Evolutionary conservation across 1,140 invertebrate species (phyloP), one percentile per base, ranked within the genome.

Genomic region (Polypedilum pembai): DNA sequence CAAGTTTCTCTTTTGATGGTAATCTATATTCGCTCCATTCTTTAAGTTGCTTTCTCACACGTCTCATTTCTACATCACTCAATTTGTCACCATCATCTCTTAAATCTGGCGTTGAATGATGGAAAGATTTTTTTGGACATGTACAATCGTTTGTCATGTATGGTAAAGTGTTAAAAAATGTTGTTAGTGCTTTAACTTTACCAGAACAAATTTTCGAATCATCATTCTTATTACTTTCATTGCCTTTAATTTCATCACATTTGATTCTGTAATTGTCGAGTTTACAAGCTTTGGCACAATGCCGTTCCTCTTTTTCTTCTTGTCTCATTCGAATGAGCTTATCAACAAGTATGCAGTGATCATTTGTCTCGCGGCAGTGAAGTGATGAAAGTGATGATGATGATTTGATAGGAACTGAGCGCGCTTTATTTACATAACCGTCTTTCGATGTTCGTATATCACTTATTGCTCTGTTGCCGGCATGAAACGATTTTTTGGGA

Each of bases 121-220:
- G 56, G 15, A 18, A 5, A 73, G 15, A 18, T 1, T 5, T 33
- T n/a, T 75, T 41, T n/a, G 18, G 3, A 20, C 65, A 69, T 20
- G 17, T 69, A 10, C 65, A 69, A 7, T 69, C 65, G 12, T n/a
- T 21, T 21, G 20, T 18, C 17, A 69, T 20, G 20, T n/a, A 75
- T 41, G 73, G 41, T 7, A 21, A 63, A 40, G 17, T n/a, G 75
- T 74, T 84, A 76, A 89, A 89, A 77, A 86, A 86, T 77, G 85
- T 85, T 1, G 87, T 85, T 69, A 89, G 78, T 12, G 86, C 86
- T 76, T 76, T 87, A 79, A 80, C 85, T 73, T 82, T 82, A 8
- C 81, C 81, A 8, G 78, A 75, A 7, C 81, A 80, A 24, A 41
- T 10, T 0, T 2, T 10, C 66, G 15, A 10, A 18, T n/a, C 15